These are phyloP conservation scores for Selenia dentaria DNA, from an alignment of 2,888 invertebrate species.

Conservation along the genomic window DNA sequence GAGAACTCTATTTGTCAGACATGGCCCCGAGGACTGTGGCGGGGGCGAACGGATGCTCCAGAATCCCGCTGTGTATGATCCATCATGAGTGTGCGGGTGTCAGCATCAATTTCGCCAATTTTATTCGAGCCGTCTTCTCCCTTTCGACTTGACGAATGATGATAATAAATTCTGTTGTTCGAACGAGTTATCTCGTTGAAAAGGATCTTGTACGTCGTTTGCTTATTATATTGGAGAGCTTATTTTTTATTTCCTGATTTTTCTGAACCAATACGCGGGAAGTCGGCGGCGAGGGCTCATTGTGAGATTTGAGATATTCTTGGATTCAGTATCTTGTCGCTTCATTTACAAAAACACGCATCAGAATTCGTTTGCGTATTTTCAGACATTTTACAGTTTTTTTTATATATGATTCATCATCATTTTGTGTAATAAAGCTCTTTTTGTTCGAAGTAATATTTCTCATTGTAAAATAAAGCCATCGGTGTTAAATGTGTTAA, in stretches of 20 bases:
- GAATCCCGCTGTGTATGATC: conserved; percentile 47
- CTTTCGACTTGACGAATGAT: conserved; percentile 53
- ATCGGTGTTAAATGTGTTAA: too few species aligned
- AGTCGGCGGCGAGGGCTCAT: conserved; percentile 1
- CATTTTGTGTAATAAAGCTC: too few species aligned
- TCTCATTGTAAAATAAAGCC: too few species aligned
- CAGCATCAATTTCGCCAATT: conserved; percentile 48
- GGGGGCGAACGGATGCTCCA: conserved; percentile 34
- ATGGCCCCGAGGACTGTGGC: conserved; percentile 48
- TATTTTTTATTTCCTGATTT: conserved; percentile 24
- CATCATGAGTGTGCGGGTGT: conserved; percentile 45
- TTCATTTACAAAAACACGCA: too few species aligned
- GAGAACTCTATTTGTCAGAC: conserved; percentile 77
- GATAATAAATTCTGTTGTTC: conserved; percentile 36
- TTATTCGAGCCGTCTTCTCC: conserved; percentile 42
- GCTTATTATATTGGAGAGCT: conserved; percentile 25
- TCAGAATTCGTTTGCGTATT: too few species aligned
- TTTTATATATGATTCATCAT: too few species aligned
- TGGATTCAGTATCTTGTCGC: too few species aligned
- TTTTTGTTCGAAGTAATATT: too few species aligned
- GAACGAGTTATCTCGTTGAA: conserved; percentile 32
- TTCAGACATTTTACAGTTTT: too few species aligned
- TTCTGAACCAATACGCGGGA: conserved; percentile 13
- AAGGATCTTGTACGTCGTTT: conserved; percentile 28
- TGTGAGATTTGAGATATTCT: conserved; percentile 4